A percentile compares a stretch with the other conserved stretches of the same genome.
Conservation (phyloP, 2,113 vertebrate genomes). For the Hippocampus barbouri region DNA sequence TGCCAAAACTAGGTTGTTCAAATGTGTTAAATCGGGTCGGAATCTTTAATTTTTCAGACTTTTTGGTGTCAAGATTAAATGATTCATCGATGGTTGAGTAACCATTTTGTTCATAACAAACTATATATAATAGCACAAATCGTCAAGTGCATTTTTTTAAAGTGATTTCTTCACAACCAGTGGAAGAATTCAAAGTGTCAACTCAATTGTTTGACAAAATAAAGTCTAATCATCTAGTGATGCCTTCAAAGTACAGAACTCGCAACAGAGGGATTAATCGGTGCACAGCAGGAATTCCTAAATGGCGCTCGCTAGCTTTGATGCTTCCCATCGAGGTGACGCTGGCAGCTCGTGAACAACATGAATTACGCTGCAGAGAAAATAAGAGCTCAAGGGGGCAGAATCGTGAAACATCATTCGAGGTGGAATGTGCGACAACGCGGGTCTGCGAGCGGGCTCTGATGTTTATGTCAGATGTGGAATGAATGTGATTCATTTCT, state of each 20-base stretch:
- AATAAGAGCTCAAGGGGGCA: slow-evolving; percentile 25
- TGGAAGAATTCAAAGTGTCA: neutral
- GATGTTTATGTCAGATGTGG: slow-evolving; percentile 28
- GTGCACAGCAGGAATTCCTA: slow-evolving; percentile 1
- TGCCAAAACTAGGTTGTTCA: too few relatives aligned
- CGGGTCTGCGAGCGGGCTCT: slow-evolving; percentile 15
- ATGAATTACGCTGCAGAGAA: slow-evolving; percentile 14
- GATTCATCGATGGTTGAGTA: too few relatives aligned
- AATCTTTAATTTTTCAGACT: too few relatives aligned
- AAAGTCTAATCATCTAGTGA: neutral
- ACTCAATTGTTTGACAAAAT: neutral
- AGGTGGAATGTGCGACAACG: slow-evolving; percentile 9
- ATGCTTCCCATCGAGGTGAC: slow-evolving; percentile 27
- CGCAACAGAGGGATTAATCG: neutral
- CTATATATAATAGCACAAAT: neutral
- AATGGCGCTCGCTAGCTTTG: slow-evolving; percentile 18
- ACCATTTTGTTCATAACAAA: neutral
- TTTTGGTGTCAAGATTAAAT: too few relatives aligned
- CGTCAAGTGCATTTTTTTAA: neutral
- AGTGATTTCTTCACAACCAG: neutral
- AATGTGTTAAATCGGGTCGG: too few relatives aligned
- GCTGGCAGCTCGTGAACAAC: slow-evolving; percentile 15
- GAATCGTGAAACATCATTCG: slow-evolving; percentile 9
- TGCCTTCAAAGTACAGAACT: neutral
- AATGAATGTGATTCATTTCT: slow-evolving; percentile 28